Evolutionary conservation across 2,797 vertebrate genomes (phyloP).

Genomic region (Halcyon smyrnensis): DNA sequence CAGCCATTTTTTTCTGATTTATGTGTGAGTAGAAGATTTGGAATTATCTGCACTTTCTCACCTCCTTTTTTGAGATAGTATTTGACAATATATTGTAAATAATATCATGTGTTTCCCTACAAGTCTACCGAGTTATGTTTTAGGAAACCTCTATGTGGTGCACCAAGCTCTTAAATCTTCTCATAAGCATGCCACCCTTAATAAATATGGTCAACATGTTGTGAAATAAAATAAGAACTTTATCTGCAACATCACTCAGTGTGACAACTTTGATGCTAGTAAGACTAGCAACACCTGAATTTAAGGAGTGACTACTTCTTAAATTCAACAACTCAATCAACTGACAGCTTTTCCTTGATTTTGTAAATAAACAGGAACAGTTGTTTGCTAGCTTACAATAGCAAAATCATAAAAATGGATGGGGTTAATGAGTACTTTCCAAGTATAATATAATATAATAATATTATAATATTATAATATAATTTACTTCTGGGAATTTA

Average conservation of each 20-base stretch:
- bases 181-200: neutral
- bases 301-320: neutral
- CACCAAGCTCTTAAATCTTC: neutral
- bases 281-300: neutral
- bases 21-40: neutral
- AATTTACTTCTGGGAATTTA: neutral
- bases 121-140: neutral
- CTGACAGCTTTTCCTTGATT: neutral
- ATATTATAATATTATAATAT: too few species aligned
- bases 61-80: neutral
- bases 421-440: neutral
- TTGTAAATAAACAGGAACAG: neutral
- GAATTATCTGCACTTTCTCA: neutral
- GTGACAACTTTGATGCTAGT: neutral
- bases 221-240: neutral
- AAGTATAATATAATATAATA: neutral
- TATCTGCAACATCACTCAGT: neutral
- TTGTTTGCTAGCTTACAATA: neutral
- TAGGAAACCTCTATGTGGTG: neutral
- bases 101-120: neutral
- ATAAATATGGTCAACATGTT: neutral
- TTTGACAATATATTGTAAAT: neutral
- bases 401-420: neutral
- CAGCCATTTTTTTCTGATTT: neutral
- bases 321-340: neutral